Conservation (phyloP, 2,797 vertebrate genomes). For the Dryobates pubescens region DNA sequence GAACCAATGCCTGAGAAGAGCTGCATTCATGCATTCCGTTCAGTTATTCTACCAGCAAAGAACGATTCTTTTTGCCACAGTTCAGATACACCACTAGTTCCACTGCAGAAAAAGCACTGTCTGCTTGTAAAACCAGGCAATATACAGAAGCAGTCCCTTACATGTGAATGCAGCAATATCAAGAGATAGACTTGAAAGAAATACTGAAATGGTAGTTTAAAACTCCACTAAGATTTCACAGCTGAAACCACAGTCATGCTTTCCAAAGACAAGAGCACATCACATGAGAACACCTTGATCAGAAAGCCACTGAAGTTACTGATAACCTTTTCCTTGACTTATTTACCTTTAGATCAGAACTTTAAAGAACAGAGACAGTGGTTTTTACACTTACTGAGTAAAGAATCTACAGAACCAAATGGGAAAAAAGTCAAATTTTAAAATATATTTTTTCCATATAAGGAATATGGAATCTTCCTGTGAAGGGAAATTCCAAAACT, state of each 20-base stretch:
- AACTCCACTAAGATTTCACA: background rate
- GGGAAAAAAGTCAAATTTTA: background rate
- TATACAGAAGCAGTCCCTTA: background rate
- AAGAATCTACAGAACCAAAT: background rate
- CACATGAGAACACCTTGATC: background rate
- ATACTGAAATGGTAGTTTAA: background rate
- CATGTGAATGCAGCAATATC: background rate
- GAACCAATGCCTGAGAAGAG: background rate
- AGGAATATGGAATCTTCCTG: conserved; percentile 38
- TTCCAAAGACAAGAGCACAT: background rate
- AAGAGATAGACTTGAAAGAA: background rate
- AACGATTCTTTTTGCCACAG: background rate
- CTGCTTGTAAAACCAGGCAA: background rate
- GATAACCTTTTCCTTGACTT: background rate
- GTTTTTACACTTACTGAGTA: background rate
- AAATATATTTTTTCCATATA: conserved; percentile 13
- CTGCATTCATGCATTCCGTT: background rate
- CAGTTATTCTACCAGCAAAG: background rate
- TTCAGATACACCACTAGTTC: background rate
- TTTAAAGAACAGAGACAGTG: conserved; percentile 1
- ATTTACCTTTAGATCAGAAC: background rate
- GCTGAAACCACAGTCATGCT: background rate
- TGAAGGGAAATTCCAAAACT: conserved; percentile 60
- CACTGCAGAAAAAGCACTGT: background rate
- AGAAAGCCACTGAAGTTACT: background rate